Evolutionary conservation across 2,113 vertebrate genomes (phyloP).

Genomic region (Chroicocephalus ridibundus): DNA sequence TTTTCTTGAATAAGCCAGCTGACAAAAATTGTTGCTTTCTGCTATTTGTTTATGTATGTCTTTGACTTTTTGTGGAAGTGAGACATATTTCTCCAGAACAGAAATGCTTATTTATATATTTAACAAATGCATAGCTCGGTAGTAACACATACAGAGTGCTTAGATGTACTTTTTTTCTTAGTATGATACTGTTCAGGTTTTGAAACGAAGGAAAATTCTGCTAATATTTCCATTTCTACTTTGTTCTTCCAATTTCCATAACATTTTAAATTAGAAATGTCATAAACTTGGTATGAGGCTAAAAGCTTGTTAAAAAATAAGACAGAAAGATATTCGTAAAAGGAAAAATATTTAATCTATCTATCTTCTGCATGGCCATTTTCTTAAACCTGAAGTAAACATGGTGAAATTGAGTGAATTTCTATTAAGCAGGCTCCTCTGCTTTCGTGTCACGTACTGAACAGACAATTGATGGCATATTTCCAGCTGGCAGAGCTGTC

Average conservation of each 20-base stretch:
- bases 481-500: constrained; percentile 57
- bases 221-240: neutral
- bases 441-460: constrained; percentile 19
- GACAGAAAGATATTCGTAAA: neutral
- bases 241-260: neutral
- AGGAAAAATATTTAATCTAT: neutral
- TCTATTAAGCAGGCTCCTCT: constrained; percentile 37
- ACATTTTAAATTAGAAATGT: neutral
- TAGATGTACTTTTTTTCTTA: neutral
- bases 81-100: neutral
- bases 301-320: neutral
- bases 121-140: neutral
- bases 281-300: neutral
- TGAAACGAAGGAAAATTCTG: neutral
- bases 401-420: constrained; percentile 39
- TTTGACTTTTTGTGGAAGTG: neutral
- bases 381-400: constrained; percentile 26
- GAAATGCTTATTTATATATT: neutral
- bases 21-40: neutral
- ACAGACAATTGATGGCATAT: constrained; percentile 54
- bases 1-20: neutral
- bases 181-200: neutral
- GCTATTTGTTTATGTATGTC: neutral
- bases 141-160: neutral
- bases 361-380: neutral